phyloP scores from a whole-genome alignment of 64 coral and sea anemone species.

The Acropora yongei region DNA sequence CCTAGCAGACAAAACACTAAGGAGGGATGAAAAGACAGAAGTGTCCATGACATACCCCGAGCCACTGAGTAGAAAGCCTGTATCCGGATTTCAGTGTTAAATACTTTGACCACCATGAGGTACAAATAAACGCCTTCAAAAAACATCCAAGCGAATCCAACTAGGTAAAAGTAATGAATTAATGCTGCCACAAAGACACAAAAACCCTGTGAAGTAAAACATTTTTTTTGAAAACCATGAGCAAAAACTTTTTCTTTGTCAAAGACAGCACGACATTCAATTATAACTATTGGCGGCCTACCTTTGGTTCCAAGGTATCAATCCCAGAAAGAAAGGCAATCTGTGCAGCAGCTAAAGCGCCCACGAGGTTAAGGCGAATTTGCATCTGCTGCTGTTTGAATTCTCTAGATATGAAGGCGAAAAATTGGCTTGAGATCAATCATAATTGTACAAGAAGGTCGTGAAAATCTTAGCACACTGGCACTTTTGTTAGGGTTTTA shows the following conservation, averaged over 20 bases:
- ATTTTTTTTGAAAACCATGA: background rate
- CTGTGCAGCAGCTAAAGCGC: constrained; percentile 53
- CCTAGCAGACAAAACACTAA: too few species aligned
- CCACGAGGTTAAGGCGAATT: constrained; percentile 53
- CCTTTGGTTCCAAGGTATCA: constrained; percentile 20
- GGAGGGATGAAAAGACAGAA: too few species aligned
- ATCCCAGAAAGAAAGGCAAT: constrained; percentile 54
- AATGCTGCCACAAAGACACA: constrained; percentile 73
- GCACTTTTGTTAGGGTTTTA: too few species aligned
- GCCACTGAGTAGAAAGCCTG: constrained; percentile 67
- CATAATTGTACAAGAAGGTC: background rate
- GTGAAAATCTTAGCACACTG: too few species aligned
- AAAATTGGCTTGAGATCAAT: background rate
- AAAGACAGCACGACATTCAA: too few species aligned
- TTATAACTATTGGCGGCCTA: background rate
- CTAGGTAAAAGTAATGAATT: constrained; percentile 86
- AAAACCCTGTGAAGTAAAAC: constrained; percentile 15
- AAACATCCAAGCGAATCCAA: constrained; percentile 85
- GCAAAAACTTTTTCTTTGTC: too few species aligned
- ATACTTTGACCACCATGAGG: constrained; percentile 83
- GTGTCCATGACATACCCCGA: too few species aligned
- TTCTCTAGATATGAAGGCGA: constrained; percentile 28
- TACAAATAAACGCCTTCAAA: constrained; percentile 84
- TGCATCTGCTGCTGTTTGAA: constrained; percentile 56
- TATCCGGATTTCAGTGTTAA: constrained; percentile 75